A percentile compares a stretch with the other conserved stretches of the same genome.
These are phyloP conservation scores for Sturnus vulgaris DNA, from an alignment of 2,113 vertebrate species.

Conservation along the genomic window DNA sequence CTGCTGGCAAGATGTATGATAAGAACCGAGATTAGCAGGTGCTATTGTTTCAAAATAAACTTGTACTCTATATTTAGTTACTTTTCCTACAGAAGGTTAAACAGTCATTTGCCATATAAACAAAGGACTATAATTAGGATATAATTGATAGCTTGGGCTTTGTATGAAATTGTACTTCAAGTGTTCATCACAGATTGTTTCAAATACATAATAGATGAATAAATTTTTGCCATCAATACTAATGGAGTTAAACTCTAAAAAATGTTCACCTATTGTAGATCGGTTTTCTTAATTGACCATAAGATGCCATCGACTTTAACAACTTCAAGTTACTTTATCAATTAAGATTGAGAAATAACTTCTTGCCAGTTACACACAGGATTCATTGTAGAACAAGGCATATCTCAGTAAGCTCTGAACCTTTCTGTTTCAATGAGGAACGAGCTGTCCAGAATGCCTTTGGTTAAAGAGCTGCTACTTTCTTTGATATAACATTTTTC, in stretches of 20 bases:
- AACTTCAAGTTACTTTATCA: neutral
- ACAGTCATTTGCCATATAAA: neutral
- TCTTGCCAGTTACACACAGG: neutral
- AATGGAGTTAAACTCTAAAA: neutral
- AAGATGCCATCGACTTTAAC: neutral
- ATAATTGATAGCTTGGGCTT: neutral
- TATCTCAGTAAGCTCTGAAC: neutral
- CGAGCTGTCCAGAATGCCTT: neutral
- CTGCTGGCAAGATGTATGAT: neutral
- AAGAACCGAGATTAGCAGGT: neutral
- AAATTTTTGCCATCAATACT: neutral
- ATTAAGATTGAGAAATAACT: neutral
- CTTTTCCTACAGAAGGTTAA: neutral
- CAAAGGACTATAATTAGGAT: neutral
- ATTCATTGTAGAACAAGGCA: neutral
- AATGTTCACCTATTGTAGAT: neutral
- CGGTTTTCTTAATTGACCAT: neutral
- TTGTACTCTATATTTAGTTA: neutral
- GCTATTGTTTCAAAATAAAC: neutral
- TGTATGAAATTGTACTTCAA: neutral
- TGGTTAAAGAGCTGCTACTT: neutral
- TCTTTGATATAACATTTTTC: neutral
- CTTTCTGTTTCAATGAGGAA: neutral
- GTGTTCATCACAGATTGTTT: neutral
- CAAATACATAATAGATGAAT: neutral